Conservation (phyloP, 2,113 vertebrate species). For the Rissa tridactyla region DNA sequence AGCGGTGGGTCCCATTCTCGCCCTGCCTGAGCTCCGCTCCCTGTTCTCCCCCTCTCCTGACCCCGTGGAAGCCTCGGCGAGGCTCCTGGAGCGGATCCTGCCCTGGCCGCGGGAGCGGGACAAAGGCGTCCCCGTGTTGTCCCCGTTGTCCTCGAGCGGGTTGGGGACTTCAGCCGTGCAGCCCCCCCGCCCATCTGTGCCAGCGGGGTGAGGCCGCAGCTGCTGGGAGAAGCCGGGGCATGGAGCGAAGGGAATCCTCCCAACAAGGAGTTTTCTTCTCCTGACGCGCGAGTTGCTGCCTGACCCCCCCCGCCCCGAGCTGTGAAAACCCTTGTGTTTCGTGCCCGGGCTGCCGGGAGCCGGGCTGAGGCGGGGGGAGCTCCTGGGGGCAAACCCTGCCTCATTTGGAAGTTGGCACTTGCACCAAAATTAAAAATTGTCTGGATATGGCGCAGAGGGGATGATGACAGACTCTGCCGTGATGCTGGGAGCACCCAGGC, state of each 20-base stretch:
- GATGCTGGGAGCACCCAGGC: background rate
- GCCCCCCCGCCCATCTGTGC: no score
- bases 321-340: background rate
- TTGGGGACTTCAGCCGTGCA: background rate
- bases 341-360: background rate
- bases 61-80: background rate
- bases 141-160: background rate
- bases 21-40: background rate
- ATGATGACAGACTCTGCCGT: background rate
- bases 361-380: no score
- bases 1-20: background rate
- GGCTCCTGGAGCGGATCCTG: background rate
- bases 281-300: background rate
- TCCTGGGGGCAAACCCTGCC: background rate
- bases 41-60: background rate
- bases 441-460: background rate
- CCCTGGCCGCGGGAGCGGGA: background rate
- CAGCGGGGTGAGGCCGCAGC: background rate
- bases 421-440: background rate
- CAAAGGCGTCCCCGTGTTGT: accelerated
- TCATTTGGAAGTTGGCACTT: background rate
- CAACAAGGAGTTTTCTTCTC: background rate
- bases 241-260: background rate
- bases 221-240: background rate
- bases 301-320: background rate